A percentile compares a stretch with the other conserved stretches of the same genome.
Conservation (phyloP, 1,140 invertebrate genomes). For the Campoletis sonorensis region DNA sequence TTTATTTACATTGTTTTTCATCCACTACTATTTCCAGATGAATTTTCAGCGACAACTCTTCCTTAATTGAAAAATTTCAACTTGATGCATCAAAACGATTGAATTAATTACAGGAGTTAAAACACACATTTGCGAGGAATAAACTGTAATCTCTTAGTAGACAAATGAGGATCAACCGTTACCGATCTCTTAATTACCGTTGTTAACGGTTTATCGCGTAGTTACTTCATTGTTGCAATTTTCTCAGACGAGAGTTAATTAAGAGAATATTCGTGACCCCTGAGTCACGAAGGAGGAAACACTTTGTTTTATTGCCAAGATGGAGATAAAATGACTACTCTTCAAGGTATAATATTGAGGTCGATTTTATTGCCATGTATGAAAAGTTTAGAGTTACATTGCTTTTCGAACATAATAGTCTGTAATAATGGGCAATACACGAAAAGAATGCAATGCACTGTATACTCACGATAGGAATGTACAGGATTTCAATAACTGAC, state of each 20-base stretch:
- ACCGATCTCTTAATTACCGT: constrained; percentile 4
- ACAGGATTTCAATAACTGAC: too few relatives aligned
- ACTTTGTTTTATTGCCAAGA: not conserved
- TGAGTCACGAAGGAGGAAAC: constrained; percentile 1
- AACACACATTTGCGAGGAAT: too few relatives aligned
- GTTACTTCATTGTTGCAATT: constrained; percentile 14
- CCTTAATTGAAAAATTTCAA: too few relatives aligned
- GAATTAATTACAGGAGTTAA: too few relatives aligned
- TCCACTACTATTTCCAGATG: too few relatives aligned
- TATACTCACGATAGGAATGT: too few relatives aligned
- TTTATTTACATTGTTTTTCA: too few relatives aligned
- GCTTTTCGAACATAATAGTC: not conserved
- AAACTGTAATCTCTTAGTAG: not conserved
- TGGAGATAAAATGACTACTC: not conserved
- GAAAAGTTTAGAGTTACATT: not conserved
- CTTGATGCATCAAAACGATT: too few relatives aligned
- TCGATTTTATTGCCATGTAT: not conserved
- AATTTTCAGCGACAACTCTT: too few relatives aligned
- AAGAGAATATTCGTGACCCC: not conserved
- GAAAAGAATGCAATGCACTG: too few relatives aligned
- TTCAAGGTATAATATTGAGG: not conserved
- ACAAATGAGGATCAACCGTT: not conserved
- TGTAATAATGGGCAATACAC: too few relatives aligned
- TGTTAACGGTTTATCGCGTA: constrained; percentile 7
- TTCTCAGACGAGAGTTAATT: constrained; percentile 4